Conservation (phyloP, 37 sponge, comb jelly and placozoan species). For the Amphimedon queenslandica region DNA sequence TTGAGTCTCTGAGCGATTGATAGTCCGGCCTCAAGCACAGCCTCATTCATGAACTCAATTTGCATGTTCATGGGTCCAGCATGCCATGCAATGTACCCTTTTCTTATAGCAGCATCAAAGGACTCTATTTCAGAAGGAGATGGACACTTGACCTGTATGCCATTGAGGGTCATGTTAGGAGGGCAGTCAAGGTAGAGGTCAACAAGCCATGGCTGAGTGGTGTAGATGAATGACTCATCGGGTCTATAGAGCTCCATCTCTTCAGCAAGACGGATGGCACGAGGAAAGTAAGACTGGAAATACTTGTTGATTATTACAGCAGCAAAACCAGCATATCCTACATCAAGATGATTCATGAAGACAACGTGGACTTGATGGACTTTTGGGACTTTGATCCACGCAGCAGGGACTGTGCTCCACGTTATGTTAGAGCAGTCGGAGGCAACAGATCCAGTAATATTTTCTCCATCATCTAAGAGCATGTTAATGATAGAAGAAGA, state of each 20-base stretch:
- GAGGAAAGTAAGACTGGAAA: conserved; percentile 61
- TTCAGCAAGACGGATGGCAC: conserved; percentile 30
- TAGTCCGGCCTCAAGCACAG: conserved; percentile 20
- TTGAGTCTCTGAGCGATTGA: conserved; percentile 6
- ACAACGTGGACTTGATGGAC: conserved; percentile 53
- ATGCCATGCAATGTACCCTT: conserved; percentile 47
- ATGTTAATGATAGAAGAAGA: neutral
- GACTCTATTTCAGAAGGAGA: conserved; percentile 8
- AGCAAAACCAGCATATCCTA: conserved; percentile 58
- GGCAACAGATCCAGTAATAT: neutral
- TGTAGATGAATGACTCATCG: conserved; percentile 51
- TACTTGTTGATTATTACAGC: conserved; percentile 52
- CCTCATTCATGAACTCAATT: conserved; percentile 46
- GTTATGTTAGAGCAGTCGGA: neutral
- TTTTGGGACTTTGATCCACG: conserved; percentile 36
- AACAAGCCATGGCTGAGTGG: conserved; percentile 72
- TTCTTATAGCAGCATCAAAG: conserved; percentile 9
- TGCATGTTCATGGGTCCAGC: conserved; percentile 75
- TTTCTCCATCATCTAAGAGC: conserved; percentile 11
- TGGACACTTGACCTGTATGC: conserved; percentile 36
- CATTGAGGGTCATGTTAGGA: conserved; percentile 47
- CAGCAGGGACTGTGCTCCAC: neutral
- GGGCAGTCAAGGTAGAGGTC: conserved; percentile 72
- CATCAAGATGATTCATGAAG: conserved; percentile 77
- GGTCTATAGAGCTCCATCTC: conserved; percentile 1